phyloP scores from a whole-genome alignment of 1,140 invertebrate genomes.

The Diorhabda elongata region DNA sequence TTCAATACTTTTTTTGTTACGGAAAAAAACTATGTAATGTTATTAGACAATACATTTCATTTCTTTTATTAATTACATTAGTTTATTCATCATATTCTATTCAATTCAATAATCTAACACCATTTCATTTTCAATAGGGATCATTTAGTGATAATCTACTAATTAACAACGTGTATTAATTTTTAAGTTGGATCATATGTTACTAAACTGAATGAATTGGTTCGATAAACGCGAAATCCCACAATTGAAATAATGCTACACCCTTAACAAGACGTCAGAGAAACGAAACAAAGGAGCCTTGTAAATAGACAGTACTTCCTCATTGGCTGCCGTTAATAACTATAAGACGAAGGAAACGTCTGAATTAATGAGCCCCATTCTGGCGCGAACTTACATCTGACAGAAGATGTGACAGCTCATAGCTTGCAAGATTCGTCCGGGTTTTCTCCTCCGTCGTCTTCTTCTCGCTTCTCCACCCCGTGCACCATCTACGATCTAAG shows the following conservation, averaged over 20 bases:
- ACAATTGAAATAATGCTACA: background rate
- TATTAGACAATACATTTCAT: too few species aligned
- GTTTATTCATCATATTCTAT: too few species aligned
- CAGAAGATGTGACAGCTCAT: constrained; percentile 29
- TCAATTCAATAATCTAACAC: too few species aligned
- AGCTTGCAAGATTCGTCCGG: constrained; percentile 2
- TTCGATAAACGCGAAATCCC: too few species aligned
- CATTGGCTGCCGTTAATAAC: constrained; percentile 42
- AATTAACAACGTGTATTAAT: too few species aligned
- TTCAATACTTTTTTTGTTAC: too few species aligned
- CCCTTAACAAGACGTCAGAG: constrained; percentile 12
- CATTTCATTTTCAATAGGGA: too few species aligned
- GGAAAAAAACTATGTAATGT: too few species aligned
- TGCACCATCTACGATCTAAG: background rate
- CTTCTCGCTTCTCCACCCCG: background rate
- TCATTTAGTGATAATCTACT: too few species aligned
- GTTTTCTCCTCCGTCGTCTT: background rate
- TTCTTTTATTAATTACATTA: too few species aligned
- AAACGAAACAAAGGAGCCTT: constrained; percentile 36
- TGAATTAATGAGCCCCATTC: constrained; percentile 37
- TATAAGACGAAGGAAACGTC: constrained; percentile 39
- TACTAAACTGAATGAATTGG: too few species aligned
- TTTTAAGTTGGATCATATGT: too few species aligned
- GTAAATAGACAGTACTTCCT: constrained; percentile 39
- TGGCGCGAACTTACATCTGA: constrained; percentile 20